Evolutionary conservation across 2,888 invertebrate genomes (phyloP).

Genomic region (Plemyria rubiginata): DNA sequence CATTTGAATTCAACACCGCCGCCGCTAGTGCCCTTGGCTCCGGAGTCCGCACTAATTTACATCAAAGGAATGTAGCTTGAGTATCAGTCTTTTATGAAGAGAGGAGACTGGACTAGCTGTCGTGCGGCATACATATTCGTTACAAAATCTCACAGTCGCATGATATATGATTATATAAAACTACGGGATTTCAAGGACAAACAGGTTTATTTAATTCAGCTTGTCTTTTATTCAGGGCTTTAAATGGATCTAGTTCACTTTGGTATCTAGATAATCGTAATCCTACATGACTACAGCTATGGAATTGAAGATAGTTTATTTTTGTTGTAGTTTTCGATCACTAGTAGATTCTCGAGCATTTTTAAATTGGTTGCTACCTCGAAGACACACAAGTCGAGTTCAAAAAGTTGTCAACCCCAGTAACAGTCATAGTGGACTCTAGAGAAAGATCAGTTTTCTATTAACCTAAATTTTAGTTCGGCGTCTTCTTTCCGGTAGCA

Average conservation of each 20-base stretch:
- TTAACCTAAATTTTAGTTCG: too few species aligned
- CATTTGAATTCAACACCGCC: conserved; percentile 40
- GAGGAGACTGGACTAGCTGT: conserved; percentile 34
- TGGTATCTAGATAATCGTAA: conserved; percentile 15
- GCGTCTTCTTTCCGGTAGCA: too few species aligned
- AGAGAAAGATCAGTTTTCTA: neutral
- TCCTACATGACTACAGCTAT: conserved; percentile 11
- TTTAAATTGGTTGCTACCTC: conserved; percentile 1
- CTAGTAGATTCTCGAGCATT: conserved; percentile 2
- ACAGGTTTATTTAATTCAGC: neutral
- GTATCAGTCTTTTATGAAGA: conserved; percentile 59
- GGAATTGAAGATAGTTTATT: conserved; percentile 13
- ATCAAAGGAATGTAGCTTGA: conserved; percentile 60
- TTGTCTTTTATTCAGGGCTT: conserved; percentile 12
- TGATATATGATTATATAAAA: conserved; percentile 1
- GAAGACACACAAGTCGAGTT: neutral
- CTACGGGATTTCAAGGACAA: neutral
- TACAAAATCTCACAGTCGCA: conserved; percentile 7
- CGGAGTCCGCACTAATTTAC: conserved; percentile 30
- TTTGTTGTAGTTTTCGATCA: conserved; percentile 6
- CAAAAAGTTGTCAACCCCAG: too few species aligned
- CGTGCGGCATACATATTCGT: conserved; percentile 17
- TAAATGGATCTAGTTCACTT: conserved; percentile 20
- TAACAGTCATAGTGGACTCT: neutral
- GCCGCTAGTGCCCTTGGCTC: conserved; percentile 37